phyloP scores from a whole-genome alignment of 2,797 vertebrate genomes.

The Chelidonichthys spinosus region DNA sequence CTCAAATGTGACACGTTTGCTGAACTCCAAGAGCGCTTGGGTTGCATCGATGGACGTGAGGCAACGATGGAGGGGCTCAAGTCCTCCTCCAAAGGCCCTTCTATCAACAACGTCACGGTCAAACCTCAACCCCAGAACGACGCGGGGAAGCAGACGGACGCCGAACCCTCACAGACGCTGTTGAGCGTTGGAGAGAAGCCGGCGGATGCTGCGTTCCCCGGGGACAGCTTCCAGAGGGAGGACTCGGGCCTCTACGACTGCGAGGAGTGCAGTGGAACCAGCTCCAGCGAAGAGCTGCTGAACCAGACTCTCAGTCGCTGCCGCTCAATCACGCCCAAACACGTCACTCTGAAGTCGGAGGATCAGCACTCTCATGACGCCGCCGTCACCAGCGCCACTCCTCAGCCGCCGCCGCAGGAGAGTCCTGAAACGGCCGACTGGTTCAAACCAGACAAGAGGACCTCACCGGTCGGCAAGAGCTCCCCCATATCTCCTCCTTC shows the following conservation, averaged over 20 bases:
- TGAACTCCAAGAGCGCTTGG: conserved; percentile 95
- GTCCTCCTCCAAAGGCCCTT: conserved; percentile 86
- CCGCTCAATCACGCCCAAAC: too few species aligned
- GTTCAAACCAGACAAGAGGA: conserved; percentile 87
- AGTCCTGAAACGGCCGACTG: conserved; percentile 61
- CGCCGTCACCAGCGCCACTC: conserved; percentile 67
- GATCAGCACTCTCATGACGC: conserved; percentile 79
- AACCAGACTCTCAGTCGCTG: conserved; percentile 82
- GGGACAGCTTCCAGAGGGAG: conserved; percentile 84
- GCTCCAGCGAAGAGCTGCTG: conserved; percentile 89
- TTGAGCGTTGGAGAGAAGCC: conserved; percentile 56
- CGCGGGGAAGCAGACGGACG: conserved; percentile 47
- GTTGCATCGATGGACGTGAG: conserved; percentile 95
- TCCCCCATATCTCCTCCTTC: conserved; percentile 87
- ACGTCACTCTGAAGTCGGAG: conserved; percentile 78
- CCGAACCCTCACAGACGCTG: conserved; percentile 21
- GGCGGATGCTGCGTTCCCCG: conserved; percentile 61
- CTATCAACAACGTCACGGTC: conserved; percentile 71
- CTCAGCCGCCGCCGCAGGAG: conserved; percentile 59
- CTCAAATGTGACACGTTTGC: conserved; percentile 98
- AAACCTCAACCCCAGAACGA: conserved; percentile 68
- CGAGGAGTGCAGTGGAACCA: conserved; percentile 89
- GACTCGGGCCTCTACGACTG: conserved; percentile 90
- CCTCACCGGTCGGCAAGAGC: conserved; percentile 94
- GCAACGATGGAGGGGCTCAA: conserved; percentile 76